A percentile compares a stretch with the other conserved stretches of the same genome.
These are phyloP conservation scores for Cromileptes altivelis DNA, from an alignment of 2,113 vertebrate genomes.

Conservation along the genomic window DNA sequence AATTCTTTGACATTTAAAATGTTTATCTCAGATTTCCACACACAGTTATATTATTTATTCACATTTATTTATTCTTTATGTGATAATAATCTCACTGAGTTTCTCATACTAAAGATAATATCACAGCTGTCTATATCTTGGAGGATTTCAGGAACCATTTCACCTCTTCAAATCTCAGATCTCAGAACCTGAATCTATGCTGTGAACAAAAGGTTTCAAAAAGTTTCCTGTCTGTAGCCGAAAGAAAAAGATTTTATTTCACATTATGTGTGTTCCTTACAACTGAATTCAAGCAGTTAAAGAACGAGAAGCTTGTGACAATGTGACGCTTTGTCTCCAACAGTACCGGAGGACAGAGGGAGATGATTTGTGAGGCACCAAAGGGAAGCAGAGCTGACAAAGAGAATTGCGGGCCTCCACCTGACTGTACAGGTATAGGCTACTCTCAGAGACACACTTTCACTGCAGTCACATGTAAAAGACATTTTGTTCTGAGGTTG, in stretches of 20 bases:
- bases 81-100: too few relatives aligned
- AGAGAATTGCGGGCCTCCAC: background rate
- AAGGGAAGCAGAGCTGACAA: slow-evolving; percentile 6
- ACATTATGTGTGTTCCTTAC: background rate
- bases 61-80: background rate
- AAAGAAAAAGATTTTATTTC: background rate
- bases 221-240: background rate
- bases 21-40: background rate
- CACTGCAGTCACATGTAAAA: background rate
- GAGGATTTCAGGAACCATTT: background rate
- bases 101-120: background rate
- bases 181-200: background rate
- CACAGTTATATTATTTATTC: background rate
- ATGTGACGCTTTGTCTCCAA: slow-evolving; percentile 12
- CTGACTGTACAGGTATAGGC: slow-evolving; percentile 25
- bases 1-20: background rate
- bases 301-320: background rate
- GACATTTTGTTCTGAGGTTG: background rate
- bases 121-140: background rate
- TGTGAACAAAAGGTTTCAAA: background rate
- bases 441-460: slow-evolving; percentile 2
- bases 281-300: background rate
- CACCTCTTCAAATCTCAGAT: background rate
- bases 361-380: background rate
- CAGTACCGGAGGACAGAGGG: background rate